These are phyloP conservation scores for Chaetops frenatus DNA, from an alignment of 2,113 vertebrate genomes.

Conservation along the genomic window DNA sequence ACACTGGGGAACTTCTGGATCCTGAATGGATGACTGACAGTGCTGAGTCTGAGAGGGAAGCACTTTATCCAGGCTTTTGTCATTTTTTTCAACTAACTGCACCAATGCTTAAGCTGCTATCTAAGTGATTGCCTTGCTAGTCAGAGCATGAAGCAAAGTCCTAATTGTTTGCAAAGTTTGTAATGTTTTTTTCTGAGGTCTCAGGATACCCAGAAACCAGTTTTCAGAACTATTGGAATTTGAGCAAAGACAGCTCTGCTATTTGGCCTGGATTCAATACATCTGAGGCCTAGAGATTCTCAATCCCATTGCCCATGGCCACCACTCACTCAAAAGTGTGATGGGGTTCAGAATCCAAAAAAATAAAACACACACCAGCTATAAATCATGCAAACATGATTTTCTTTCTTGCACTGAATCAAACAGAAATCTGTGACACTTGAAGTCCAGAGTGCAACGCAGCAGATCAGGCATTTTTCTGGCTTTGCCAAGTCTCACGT, in stretches of 20 bases:
- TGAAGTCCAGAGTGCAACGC: accelerated
- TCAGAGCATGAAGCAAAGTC: background rate
- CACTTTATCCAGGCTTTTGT: slow-evolving; percentile 31
- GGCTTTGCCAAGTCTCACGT: background rate
- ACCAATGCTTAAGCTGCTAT: background rate
- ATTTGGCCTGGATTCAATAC: background rate
- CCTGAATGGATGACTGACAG: slow-evolving; percentile 61
- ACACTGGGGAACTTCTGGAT: slow-evolving; percentile 9
- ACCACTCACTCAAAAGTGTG: background rate
- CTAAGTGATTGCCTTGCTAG: background rate
- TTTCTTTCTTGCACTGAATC: background rate
- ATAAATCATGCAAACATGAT: background rate
- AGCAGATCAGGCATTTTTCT: background rate
- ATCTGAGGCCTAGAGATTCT: background rate
- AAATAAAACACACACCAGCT: background rate
- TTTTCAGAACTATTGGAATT: background rate
- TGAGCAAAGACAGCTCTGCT: background rate
- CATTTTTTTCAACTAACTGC: background rate
- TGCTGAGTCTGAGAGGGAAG: slow-evolving; percentile 15
- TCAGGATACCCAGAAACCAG: background rate
- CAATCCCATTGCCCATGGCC: background rate
- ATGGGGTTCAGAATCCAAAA: background rate
- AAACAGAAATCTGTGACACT: background rate
- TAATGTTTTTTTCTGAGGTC: background rate
- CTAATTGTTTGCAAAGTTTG: background rate